Conservation (phyloP, 2,797 vertebrate species). For the Darevskia mixta region DNA sequence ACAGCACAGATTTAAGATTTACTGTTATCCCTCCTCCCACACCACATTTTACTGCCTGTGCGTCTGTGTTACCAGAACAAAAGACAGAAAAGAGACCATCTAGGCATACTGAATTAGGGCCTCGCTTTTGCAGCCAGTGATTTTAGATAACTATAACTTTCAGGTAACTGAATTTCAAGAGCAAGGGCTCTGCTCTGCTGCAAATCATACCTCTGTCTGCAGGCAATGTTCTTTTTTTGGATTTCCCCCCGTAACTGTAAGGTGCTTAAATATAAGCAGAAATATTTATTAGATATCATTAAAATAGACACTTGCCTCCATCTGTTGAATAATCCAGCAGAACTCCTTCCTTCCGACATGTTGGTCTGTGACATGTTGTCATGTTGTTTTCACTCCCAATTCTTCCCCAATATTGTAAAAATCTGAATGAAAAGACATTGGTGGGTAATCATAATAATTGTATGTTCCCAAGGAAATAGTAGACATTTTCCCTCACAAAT, state of each 20-base stretch:
- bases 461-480: not conserved
- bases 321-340: slow-evolving; percentile 94
- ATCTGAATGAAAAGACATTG: slow-evolving; percentile 79
- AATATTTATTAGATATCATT: not conserved
- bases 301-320: slow-evolving; percentile 85
- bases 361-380: slow-evolving; percentile 93
- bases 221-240: too few relatives aligned
- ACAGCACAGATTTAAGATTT: not conserved
- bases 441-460: not conserved
- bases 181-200: not conserved
- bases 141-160: not conserved
- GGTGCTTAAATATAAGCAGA: not conserved
- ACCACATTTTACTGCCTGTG: not conserved
- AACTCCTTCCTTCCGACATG: slow-evolving; percentile 95
- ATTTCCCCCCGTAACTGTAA: not conserved
- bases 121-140: not conserved
- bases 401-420: slow-evolving; percentile 98
- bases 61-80: not conserved
- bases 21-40: not conserved
- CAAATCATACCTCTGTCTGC: not conserved
- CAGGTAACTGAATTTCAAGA: not conserved
- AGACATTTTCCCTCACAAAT: too few relatives aligned
- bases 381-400: slow-evolving; percentile 97
- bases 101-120: not conserved
- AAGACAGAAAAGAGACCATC: not conserved